phyloP scores from a whole-genome alignment of 2,113 vertebrate species.

The Hylia prasina region DNA sequence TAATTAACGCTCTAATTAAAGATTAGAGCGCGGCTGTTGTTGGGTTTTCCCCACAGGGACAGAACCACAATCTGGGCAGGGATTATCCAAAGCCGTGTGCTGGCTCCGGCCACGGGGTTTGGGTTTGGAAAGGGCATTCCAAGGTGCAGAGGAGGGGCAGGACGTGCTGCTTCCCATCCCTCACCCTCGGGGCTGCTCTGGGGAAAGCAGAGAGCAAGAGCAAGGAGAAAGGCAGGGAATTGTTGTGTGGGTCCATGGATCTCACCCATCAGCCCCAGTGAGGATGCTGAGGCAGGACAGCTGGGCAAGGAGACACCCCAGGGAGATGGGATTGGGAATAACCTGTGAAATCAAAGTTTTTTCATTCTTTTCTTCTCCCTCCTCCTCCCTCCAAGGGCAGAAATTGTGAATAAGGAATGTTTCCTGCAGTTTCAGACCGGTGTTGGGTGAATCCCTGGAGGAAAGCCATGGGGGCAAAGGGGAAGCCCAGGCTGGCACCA shows the following conservation, averaged over 20 bases:
- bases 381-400: neutral
- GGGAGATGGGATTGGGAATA: neutral
- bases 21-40: neutral
- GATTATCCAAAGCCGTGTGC: accelerated
- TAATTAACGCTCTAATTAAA: slow-evolving; percentile 48
- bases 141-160: neutral
- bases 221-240: neutral
- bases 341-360: accelerated
- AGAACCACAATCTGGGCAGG: neutral
- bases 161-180: accelerated
- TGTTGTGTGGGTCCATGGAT: accelerated
- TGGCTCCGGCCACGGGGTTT: accelerated
- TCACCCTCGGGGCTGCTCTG: accelerated
- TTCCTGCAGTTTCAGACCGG: neutral
- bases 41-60: neutral
- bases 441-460: neutral
- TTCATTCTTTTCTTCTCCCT: no score
- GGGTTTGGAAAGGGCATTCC: neutral
- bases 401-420: accelerated
- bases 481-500: neutral
- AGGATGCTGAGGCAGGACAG: neutral
- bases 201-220: neutral
- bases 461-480: neutral
- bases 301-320: neutral
- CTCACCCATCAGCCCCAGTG: neutral